phyloP scores from a whole-genome alignment of 2,888 invertebrate genomes.

The Cheilosia vernalis region DNA sequence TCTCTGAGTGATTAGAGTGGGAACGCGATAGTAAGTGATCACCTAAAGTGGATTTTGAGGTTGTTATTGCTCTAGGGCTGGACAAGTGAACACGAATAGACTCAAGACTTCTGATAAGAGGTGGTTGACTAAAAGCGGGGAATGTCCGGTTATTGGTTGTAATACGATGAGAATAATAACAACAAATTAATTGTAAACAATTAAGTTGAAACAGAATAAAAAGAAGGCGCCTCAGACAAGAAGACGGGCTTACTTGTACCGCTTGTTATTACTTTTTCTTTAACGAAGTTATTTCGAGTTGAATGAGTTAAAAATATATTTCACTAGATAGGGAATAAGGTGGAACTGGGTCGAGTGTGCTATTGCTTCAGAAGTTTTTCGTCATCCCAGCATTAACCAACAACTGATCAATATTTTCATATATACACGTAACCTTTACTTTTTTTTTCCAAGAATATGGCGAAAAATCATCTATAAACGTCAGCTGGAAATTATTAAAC shows the following conservation, averaged over 20 bases:
- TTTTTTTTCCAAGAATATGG: no score
- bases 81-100: conserved; percentile 7
- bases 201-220: conserved; percentile 4
- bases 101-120: conserved; percentile 21
- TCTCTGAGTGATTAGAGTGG: conserved; percentile 28
- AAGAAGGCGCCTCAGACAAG: background rate
- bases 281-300: conserved; percentile 50
- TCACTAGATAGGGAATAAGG: conserved; percentile 35
- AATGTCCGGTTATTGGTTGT: conserved; percentile 8
- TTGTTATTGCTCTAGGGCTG: background rate
- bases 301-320: conserved; percentile 49
- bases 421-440: no score
- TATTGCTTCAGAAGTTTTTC: no score
- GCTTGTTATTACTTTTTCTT: conserved; percentile 43
- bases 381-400: no score
- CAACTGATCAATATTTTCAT: no score
- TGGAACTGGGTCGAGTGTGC: background rate
- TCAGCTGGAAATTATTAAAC: no score
- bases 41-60: conserved; percentile 10
- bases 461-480: no score
- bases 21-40: conserved; percentile 43
- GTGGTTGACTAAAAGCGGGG: background rate
- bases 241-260: conserved; percentile 21
- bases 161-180: background rate
- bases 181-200: background rate